A percentile compares a stretch with the other conserved stretches of the same genome.
Evolutionary conservation across 2,888 invertebrate species (phyloP).

Genomic region (Rhodophaea formosa): DNA sequence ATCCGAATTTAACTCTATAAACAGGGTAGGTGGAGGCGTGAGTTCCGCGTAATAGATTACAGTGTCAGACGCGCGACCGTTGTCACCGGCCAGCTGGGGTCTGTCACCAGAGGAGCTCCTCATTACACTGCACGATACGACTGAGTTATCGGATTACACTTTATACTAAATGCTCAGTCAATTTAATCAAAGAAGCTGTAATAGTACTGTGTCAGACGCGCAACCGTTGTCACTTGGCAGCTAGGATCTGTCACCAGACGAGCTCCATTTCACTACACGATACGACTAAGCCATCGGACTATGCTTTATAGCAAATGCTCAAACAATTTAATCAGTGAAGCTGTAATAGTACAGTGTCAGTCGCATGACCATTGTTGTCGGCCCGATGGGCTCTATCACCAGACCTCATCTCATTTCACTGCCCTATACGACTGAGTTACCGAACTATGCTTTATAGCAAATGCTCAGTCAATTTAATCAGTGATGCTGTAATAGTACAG

Average conservation of each 20-base stretch:
- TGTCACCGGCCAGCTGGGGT: slow-evolving; percentile 44
- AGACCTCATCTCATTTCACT: background rate
- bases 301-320: background rate
- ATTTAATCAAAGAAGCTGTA: slow-evolving; percentile 29
- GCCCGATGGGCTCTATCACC: slow-evolving; percentile 28
- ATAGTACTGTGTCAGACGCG: slow-evolving; percentile 59
- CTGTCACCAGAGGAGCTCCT: slow-evolving; percentile 21
- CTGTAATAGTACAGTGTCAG: slow-evolving; percentile 62
- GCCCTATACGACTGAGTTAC: background rate
- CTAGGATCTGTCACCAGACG: slow-evolving; percentile 26
- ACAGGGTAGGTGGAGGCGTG: slow-evolving; percentile 17
- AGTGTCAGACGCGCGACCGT: slow-evolving; percentile 57
- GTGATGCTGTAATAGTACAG: no score
- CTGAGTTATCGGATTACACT: background rate
- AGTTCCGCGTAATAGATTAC: slow-evolving; percentile 56
- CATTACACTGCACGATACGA: slow-evolving; percentile 5
- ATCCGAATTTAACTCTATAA: slow-evolving; percentile 18
- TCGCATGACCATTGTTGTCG: slow-evolving; percentile 57
- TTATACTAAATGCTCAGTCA: no score
- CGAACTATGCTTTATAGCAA: background rate
- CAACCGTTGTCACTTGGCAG: slow-evolving; percentile 56
- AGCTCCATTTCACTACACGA: background rate
- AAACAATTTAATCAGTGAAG: background rate
- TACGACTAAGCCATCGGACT: background rate
- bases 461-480: no score